Evolutionary conservation across 2,113 vertebrate species (phyloP).

Genomic region (Tauraco erythrolophus): DNA sequence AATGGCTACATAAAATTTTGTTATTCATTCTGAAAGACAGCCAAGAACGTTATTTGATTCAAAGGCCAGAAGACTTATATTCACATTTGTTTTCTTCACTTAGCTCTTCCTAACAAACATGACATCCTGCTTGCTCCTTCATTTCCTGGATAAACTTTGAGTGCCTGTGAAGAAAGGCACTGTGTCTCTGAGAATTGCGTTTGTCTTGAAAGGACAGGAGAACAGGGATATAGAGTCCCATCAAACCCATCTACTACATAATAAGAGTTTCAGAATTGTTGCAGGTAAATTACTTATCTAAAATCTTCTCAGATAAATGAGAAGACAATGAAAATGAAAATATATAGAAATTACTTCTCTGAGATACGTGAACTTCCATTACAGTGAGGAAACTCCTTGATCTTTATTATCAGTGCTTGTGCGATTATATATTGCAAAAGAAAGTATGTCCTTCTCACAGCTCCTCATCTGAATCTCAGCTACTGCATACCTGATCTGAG

Average conservation of each 20-base stretch:
- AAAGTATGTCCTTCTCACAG: not conserved
- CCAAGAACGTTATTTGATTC: conserved; percentile 12
- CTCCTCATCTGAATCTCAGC: not conserved
- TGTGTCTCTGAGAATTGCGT: not conserved
- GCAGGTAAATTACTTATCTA: not conserved
- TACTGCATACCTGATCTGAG: not conserved
- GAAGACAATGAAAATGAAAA: not conserved
- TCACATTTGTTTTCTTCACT: not conserved
- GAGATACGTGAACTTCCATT: not conserved
- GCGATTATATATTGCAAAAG: not conserved
- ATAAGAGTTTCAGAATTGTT: not conserved
- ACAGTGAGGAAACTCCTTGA: not conserved
- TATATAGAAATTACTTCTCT: not conserved
- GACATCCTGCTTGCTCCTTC: not conserved
- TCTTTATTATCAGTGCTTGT: not conserved
- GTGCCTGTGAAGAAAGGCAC: not conserved
- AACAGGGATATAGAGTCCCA: not conserved
- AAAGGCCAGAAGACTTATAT: not conserved
- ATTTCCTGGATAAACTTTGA: not conserved
- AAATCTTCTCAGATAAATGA: not conserved
- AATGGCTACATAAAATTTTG: not conserved
- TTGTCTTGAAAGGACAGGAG: not conserved
- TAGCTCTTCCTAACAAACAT: not conserved
- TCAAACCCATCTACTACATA: not conserved
- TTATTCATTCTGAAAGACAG: not conserved